phyloP scores from a whole-genome alignment of 2,888 invertebrate genomes.

The Macaria notata region DNA sequence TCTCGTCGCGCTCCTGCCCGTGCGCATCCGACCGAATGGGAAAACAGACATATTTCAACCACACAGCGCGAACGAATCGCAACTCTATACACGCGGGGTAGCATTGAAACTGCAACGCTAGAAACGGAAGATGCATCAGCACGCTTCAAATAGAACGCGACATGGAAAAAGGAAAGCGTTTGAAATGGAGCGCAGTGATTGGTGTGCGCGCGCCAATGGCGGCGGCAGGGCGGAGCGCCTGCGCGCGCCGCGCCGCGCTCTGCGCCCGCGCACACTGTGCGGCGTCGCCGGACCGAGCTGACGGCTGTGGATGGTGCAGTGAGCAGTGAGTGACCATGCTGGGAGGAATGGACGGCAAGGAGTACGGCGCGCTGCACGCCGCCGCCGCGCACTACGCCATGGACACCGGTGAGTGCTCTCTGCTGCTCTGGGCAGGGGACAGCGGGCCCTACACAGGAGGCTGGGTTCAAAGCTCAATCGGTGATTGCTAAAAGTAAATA shows the following conservation, averaged over 20 bases:
- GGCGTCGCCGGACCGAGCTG: conserved; percentile 48
- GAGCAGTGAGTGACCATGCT: conserved; percentile 62
- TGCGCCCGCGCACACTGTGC: conserved; percentile 51
- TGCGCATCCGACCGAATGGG: conserved; percentile 76
- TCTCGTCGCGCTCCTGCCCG: conserved; percentile 69
- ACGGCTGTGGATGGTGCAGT: conserved; percentile 42
- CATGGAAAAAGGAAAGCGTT: conserved; percentile 77
- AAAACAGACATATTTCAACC: conserved; percentile 67
- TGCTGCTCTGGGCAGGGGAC: neutral
- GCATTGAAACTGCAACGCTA: conserved; percentile 36
- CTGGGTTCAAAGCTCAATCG: too few relatives aligned
- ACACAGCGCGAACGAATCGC: conserved; percentile 15
- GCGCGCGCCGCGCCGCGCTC: conserved; percentile 49
- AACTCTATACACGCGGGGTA: conserved; percentile 25
- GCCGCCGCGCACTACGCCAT: conserved; percentile 72
- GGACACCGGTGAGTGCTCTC: conserved; percentile 62
- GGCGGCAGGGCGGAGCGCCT: conserved; percentile 54
- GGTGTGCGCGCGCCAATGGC: conserved; percentile 74
- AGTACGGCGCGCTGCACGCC: conserved; percentile 77
- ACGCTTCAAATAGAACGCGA: conserved; percentile 79
- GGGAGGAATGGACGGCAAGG: conserved; percentile 78
- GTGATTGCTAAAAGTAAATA: too few relatives aligned
- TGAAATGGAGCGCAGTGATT: conserved; percentile 79
- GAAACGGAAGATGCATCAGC: conserved; percentile 60
- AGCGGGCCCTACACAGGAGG: too few relatives aligned